Conservation (phyloP, 2,888 invertebrate genomes). For the Leucania comma region DNA sequence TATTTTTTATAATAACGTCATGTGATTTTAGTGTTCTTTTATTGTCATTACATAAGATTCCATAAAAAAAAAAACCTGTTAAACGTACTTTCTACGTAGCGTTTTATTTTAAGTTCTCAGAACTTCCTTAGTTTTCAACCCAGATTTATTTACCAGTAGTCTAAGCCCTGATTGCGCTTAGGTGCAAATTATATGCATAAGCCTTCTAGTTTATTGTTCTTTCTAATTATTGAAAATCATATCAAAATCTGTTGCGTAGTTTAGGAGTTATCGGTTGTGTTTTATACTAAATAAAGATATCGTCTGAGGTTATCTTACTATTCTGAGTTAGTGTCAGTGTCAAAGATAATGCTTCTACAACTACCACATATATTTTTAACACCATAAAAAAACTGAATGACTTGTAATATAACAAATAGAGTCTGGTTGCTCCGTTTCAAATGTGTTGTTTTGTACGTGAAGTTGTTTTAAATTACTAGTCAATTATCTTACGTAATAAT, state of each 20-base stretch:
- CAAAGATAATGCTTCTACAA: slow-evolving; percentile 53
- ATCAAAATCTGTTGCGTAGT: too few species aligned
- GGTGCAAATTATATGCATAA: too few species aligned
- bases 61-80: slow-evolving; percentile 61
- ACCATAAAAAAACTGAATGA: slow-evolving; percentile 31
- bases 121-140: slow-evolving; percentile 49
- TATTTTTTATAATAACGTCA: slow-evolving; percentile 34
- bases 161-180: too few species aligned
- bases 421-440: slow-evolving; percentile 53
- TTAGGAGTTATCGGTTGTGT: too few species aligned
- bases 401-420: slow-evolving; percentile 28
- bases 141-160: slow-evolving; percentile 29
- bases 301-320: slow-evolving; percentile 57
- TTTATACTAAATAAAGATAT: not conserved
- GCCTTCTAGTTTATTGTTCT: too few species aligned
- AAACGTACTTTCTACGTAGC: slow-evolving; percentile 60
- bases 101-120: slow-evolving; percentile 32
- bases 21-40: slow-evolving; percentile 43
- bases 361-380: slow-evolving; percentile 28
- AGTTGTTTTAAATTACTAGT: slow-evolving; percentile 69
- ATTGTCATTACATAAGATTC: slow-evolving; percentile 62
- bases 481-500: slow-evolving; percentile 60
- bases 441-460: slow-evolving; percentile 58
- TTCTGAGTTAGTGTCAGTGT: slow-evolving; percentile 51
- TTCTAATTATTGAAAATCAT: too few species aligned